Evolutionary conservation across 2,113 vertebrate genomes (phyloP).

Genomic region (Chaenogobius annularis): DNA sequence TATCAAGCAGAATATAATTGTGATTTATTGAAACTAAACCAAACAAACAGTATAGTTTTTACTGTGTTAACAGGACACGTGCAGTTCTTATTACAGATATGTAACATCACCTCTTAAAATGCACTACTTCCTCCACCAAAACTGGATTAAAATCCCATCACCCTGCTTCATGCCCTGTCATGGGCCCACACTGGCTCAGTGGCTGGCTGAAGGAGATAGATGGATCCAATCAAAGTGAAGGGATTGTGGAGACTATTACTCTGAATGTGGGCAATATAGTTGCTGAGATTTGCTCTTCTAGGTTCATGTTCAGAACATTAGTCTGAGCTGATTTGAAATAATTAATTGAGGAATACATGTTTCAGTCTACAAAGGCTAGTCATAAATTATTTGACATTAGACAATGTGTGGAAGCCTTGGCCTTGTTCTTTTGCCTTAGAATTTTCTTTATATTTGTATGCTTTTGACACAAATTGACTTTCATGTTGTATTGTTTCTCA

Average conservation of each 20-base stretch:
- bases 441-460: too few relatives aligned
- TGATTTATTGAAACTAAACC: background rate
- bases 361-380: background rate
- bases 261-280: conserved; percentile 3
- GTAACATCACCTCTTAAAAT: conserved; percentile 19
- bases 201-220: conserved; percentile 1
- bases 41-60: background rate
- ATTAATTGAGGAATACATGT: background rate
- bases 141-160: conserved; percentile 41
- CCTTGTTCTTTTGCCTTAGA: too few relatives aligned
- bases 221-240: conserved; percentile 15
- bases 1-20: background rate
- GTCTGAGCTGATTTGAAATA: background rate
- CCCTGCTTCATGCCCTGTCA: conserved; percentile 13
- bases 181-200: conserved; percentile 3
- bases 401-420: too few relatives aligned
- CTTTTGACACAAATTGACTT: too few relatives aligned
- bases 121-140: conserved; percentile 14
- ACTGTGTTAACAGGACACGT: background rate
- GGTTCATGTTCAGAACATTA: background rate
- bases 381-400: too few relatives aligned
- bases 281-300: background rate
- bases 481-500: too few relatives aligned
- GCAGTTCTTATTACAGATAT: background rate
- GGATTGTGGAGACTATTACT: background rate